phyloP scores from a whole-genome alignment of 1,140 invertebrate genomes.

The Pogonomyrmex californicus region DNA sequence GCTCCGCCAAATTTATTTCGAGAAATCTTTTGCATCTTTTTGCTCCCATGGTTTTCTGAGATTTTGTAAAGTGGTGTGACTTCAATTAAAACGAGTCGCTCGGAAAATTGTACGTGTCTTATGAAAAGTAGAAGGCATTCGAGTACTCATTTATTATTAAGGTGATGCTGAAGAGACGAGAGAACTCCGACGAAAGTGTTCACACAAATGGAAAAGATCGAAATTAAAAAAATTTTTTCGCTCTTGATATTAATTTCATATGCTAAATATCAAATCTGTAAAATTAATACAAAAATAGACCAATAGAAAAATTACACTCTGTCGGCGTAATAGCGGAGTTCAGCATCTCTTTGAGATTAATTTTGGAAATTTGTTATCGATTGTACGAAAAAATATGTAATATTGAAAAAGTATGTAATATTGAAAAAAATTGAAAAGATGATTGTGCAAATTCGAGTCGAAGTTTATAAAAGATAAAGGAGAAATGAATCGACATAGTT shows the following conservation, averaged over 20 bases:
- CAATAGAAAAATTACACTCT: too few species aligned
- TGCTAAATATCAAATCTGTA: too few species aligned
- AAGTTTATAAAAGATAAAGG: background rate
- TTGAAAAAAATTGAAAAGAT: background rate
- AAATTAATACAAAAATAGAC: too few species aligned
- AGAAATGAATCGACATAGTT: background rate
- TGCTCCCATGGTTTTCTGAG: background rate
- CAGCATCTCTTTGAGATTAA: background rate
- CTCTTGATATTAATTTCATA: too few species aligned
- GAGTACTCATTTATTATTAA: background rate
- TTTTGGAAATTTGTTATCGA: background rate
- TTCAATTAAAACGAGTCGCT: background rate
- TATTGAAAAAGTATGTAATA: background rate
- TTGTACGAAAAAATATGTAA: background rate
- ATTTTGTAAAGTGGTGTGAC: background rate
- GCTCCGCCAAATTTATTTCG: slow-evolving; percentile 47
- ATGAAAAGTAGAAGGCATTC: background rate
- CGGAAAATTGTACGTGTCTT: background rate
- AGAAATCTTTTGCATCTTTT: slow-evolving; percentile 13
- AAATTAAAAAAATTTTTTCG: too few species aligned
- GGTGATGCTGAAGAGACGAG: too few species aligned
- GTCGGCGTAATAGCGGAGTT: too few species aligned
- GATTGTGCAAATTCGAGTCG: background rate
- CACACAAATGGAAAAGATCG: too few species aligned
- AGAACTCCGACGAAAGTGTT: too few species aligned